Conservation (phyloP, 2,797 vertebrate genomes). For the Falco rusticolus region DNA sequence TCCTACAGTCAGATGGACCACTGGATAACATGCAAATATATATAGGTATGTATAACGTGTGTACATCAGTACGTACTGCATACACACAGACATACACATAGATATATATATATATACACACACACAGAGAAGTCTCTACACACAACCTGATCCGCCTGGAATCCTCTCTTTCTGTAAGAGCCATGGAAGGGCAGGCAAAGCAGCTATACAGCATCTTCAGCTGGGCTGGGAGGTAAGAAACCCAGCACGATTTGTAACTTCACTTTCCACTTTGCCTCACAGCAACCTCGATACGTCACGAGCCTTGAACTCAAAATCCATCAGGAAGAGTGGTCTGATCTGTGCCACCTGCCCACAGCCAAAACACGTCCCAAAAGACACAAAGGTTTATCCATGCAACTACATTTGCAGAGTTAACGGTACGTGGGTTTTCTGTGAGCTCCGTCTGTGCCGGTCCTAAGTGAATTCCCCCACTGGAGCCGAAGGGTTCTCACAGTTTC, state of each 20-base stretch:
- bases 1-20: background rate
- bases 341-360: background rate
- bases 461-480: background rate
- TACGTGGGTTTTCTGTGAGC: background rate
- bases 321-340: background rate
- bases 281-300: fast-evolving
- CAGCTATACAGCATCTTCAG: background rate
- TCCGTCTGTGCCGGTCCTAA: fast-evolving
- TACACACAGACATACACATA: background rate
- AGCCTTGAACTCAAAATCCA: background rate
- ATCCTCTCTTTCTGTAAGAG: background rate
- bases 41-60: background rate
- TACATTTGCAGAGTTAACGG: background rate
- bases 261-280: background rate
- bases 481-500: background rate
- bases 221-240: background rate
- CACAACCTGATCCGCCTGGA: background rate
- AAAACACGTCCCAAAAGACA: background rate
- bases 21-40: background rate
- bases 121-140: background rate
- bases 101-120: background rate
- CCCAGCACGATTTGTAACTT: fast-evolving
- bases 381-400: background rate
- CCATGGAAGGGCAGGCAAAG: background rate
- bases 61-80: fast-evolving